Evolutionary conservation across 2,888 invertebrate genomes (phyloP).

Genomic region (Amaurobius ferox): DNA sequence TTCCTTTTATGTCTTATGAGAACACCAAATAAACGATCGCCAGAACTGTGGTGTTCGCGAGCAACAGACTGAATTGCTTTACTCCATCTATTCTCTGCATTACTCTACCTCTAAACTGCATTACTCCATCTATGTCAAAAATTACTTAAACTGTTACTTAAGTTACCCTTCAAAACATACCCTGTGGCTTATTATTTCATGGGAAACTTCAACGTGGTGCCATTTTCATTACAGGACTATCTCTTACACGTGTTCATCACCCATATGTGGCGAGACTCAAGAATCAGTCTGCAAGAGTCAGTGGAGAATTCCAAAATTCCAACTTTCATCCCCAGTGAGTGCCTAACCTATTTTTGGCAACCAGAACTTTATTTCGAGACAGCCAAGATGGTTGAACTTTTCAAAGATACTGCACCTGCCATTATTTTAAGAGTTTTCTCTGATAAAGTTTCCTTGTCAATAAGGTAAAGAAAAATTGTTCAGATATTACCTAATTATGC

Average conservation of each 20-base stretch:
- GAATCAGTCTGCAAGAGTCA: background rate
- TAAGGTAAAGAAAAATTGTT: conserved; percentile 62
- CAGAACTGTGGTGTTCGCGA: too few relatives aligned
- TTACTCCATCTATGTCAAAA: too few relatives aligned
- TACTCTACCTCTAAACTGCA: too few relatives aligned
- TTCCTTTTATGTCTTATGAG: too few relatives aligned
- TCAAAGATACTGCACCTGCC: conserved; percentile 31
- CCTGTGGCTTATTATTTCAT: too few relatives aligned
- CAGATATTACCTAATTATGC: too few relatives aligned
- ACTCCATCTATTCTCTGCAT: too few relatives aligned
- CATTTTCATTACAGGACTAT: conserved; percentile 20
- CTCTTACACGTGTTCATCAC: conserved; percentile 11
- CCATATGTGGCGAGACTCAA: conserved; percentile 8
- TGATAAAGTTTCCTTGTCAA: conserved; percentile 43
- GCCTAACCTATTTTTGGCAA: conserved; percentile 58
- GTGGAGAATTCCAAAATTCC: background rate
- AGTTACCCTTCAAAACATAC: too few relatives aligned
- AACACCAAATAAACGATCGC: too few relatives aligned
- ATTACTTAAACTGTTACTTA: too few relatives aligned
- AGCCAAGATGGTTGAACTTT: conserved; percentile 43
- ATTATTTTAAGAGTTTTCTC: conserved; percentile 50
- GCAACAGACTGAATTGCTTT: too few relatives aligned
- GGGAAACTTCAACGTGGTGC: too few relatives aligned
- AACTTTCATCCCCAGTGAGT: background rate
- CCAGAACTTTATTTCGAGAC: conserved; percentile 62